phyloP scores from a whole-genome alignment of 2,113 vertebrate species.

The Spea multiplicata region DNA sequence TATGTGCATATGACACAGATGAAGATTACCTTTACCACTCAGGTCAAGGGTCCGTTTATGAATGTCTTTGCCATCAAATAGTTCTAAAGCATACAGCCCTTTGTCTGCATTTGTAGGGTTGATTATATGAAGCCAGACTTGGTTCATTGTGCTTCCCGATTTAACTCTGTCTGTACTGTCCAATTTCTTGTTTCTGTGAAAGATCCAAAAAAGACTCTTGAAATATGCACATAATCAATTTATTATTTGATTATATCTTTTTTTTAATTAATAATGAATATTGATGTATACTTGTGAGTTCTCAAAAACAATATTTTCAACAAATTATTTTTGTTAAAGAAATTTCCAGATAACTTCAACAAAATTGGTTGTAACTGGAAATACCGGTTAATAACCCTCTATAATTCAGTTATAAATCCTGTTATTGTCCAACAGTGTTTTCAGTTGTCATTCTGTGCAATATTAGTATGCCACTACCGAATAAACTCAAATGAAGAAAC shows the following conservation, averaged over 20 bases:
- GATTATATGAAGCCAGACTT: constrained; percentile 86
- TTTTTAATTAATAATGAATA: neutral
- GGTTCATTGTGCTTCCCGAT: constrained; percentile 76
- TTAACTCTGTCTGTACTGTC: constrained; percentile 72
- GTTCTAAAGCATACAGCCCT: constrained; percentile 87
- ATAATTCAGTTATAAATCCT: too few relatives aligned
- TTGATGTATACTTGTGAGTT: neutral
- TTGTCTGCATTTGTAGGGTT: constrained; percentile 83
- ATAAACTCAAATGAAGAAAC: constrained; percentile 47
- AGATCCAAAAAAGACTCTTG: neutral
- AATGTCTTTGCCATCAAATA: constrained; percentile 79
- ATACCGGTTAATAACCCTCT: too few relatives aligned
- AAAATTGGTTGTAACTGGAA: too few relatives aligned
- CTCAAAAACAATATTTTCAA: too few relatives aligned
- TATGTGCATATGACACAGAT: neutral
- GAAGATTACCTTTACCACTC: constrained; percentile 79
- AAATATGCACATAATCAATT: neutral
- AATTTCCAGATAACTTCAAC: too few relatives aligned
- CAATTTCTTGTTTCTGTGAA: constrained; percentile 76
- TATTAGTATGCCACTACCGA: neutral
- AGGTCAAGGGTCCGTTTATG: constrained; percentile 75
- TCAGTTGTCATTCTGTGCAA: neutral
- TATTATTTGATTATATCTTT: neutral
- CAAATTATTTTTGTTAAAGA: too few relatives aligned
- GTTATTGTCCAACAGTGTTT: too few relatives aligned